Conservation (phyloP, 2,113 vertebrate species). For the Lethenteron reissneri region DNA sequence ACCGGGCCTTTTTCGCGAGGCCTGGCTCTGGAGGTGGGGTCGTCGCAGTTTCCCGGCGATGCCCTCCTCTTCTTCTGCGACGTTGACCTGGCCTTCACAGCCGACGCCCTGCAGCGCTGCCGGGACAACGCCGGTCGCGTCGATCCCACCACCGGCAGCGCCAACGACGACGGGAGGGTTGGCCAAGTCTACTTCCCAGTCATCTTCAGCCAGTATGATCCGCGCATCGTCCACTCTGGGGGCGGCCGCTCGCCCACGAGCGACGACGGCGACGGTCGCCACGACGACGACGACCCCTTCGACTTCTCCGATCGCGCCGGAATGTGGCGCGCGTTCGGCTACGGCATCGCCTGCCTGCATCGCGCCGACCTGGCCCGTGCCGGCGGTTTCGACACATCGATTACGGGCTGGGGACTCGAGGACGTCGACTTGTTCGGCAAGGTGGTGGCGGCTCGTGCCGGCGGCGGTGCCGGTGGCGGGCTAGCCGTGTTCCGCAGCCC, state of each 20-base stretch:
- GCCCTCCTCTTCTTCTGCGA: constrained; percentile 54
- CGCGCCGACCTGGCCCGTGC: constrained; percentile 42
- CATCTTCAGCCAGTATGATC: constrained; percentile 56
- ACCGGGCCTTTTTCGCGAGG: constrained; percentile 50
- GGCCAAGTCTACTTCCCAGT: constrained; percentile 47
- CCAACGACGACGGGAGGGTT: constrained; percentile 11
- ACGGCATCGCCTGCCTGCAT: constrained; percentile 47
- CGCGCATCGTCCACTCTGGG: constrained; percentile 31
- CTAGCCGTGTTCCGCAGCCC: constrained; percentile 52
- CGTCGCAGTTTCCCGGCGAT: constrained; percentile 32
- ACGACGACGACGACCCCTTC: constrained; percentile 29
- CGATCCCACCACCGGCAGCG: too few relatives aligned
- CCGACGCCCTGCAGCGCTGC: constrained; percentile 44
- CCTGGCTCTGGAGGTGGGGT: constrained; percentile 41
- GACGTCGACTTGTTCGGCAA: constrained; percentile 57
- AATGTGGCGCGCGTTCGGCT: constrained; percentile 60
- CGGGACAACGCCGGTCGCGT: constrained; percentile 42
- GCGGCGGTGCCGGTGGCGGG: constrained; percentile 12
- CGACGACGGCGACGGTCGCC: constrained; percentile 19
- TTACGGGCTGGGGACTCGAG: constrained; percentile 57
- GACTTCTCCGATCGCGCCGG: constrained; percentile 49
- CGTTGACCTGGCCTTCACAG: constrained; percentile 43
- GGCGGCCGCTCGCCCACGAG: not conserved
- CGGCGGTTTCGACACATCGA: constrained; percentile 56
- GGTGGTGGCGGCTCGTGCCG: constrained; percentile 26